Evolutionary conservation across 2,888 invertebrate species (phyloP), one percentile per base, ranked within the genome.

Genomic region (Isotomurus palustris): DNA sequence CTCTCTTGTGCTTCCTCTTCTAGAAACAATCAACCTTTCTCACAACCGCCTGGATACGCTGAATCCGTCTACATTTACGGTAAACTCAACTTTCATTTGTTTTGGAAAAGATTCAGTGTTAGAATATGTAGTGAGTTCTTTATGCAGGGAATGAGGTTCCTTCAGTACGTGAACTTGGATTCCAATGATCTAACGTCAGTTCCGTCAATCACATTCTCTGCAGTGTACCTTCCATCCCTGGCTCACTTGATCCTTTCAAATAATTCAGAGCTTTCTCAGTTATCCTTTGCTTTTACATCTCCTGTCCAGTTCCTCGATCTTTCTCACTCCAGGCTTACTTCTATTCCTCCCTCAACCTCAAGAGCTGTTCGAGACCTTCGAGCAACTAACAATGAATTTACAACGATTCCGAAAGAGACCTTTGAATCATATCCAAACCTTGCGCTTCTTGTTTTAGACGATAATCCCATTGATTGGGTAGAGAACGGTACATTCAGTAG

Each of bases 401-500:
- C 80, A 64, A 79, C 82, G 10, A 84, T 93, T 50, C 83, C 83
- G 58, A 84, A 90, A 71, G 91, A 91, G 8, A 91, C 92, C 74
- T 79, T 92, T 67, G 91, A 92, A 73, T 88, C 89, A 69, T 92
- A 91, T 75, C 91, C 91, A 0, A 77, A 91, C 52, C 76, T 94
- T 22, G 86, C 87, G 71, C 82, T 87, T 21, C 78, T 94, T 51
- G 88, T 90, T 73, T 81, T 94, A 60, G 86, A 88, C 10, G 82
- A 86, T 65, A 93, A 92, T 74, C 80, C 83, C 68, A 81, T 94
- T 55, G 77, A 78, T 47, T 79, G 81, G 2, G 83, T 94, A 35
- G 91, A 93, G 76, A 88, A 91, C 50, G 91, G 91, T 73, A 88
- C 92, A 0, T 78, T 95, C 55, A 89, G 90, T 1, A 81, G 90